phyloP scores from a whole-genome alignment of 1,140 invertebrate genomes.

The Euschistus heros region DNA sequence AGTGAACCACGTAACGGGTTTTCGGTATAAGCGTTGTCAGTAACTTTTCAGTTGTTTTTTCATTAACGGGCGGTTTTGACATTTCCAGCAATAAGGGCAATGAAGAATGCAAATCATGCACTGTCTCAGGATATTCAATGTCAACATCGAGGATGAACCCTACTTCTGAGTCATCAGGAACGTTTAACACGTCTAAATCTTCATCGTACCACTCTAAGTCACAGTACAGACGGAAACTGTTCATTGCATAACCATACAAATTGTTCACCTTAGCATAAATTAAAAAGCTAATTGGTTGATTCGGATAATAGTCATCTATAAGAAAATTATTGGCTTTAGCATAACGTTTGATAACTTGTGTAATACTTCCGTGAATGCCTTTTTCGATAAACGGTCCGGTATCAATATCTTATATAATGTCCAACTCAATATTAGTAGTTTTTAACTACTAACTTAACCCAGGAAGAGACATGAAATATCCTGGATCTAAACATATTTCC shows the following conservation, averaged over 20 bases:
- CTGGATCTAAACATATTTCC: conserved; percentile 25
- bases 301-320: conserved; percentile 36
- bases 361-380: conserved; percentile 30
- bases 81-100: conserved; percentile 39
- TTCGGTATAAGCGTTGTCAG: conserved; percentile 24
- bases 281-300: conserved; percentile 33
- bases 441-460: conserved; percentile 38
- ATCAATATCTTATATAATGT: conserved; percentile 39
- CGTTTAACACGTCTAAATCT: conserved; percentile 20
- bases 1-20: conserved; percentile 16
- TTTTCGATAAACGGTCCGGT: conserved; percentile 36
- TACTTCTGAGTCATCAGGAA: not conserved
- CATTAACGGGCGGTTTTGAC: conserved; percentile 14
- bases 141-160: conserved; percentile 39
- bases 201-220: conserved; percentile 38
- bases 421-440: conserved; percentile 36
- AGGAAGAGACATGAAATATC: conserved; percentile 35
- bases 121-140: conserved; percentile 32
- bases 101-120: conserved; percentile 42
- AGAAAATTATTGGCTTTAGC: conserved; percentile 39
- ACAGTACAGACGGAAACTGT: conserved; percentile 33
- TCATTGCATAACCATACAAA: conserved; percentile 43
- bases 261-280: conserved; percentile 44
- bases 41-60: conserved; percentile 23
- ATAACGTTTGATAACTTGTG: conserved; percentile 34